Conservation (phyloP, 2,888 invertebrate genomes). For the Cheilosia variabilis region DNA sequence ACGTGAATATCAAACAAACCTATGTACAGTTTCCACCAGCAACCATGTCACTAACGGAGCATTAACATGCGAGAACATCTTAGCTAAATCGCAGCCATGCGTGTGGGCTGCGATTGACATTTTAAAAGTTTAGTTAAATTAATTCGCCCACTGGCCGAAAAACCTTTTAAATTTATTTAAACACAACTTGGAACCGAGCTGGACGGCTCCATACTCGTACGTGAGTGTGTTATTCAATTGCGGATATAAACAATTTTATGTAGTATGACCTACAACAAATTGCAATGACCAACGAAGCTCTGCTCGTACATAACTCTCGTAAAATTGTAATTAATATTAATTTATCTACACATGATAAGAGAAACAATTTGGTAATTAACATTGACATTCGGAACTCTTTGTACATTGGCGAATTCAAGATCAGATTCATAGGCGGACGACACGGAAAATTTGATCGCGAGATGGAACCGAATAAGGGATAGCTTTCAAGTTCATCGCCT, state of each 20-base stretch:
- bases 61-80: not conserved
- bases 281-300: conserved; percentile 14
- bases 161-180: not conserved
- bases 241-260: conserved; percentile 41
- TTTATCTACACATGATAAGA: conserved; percentile 66
- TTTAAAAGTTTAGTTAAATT: not conserved
- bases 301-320: conserved; percentile 14
- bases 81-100: no score
- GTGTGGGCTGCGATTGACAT: not conserved
- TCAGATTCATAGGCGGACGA: not conserved
- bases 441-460: not conserved
- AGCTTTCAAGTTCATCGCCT: not conserved
- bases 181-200: not conserved
- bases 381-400: conserved; percentile 71
- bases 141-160: not conserved
- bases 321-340: conserved; percentile 71
- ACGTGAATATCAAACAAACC: not conserved
- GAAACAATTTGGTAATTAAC: conserved; percentile 65
- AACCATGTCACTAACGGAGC: not conserved
- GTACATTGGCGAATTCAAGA: conserved; percentile 24
- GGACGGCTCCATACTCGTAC: not conserved
- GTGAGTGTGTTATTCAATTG: conserved; percentile 21
- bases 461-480: not conserved
- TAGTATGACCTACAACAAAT: conserved; percentile 31
- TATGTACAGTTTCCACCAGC: not conserved